Evolutionary conservation across 2,888 invertebrate genomes (phyloP), one percentile per base, ranked within the genome.

Genomic region (Drepanosiphum platanoidis): DNA sequence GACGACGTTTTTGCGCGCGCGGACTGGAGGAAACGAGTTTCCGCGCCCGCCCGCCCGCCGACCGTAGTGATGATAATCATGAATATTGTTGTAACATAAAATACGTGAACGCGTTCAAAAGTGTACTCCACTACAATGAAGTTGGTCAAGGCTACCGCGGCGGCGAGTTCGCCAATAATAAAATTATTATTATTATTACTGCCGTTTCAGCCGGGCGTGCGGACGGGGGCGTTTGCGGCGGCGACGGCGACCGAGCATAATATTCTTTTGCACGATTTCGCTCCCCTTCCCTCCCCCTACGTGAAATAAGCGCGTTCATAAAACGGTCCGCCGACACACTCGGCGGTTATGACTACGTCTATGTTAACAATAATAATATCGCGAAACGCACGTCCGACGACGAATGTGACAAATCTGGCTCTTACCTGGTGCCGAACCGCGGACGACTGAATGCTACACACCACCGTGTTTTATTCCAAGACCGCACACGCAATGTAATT

Each of bases 361-460:
- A 58, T 15, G 1, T 22, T 0, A 15, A 9, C 34, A 27, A 68
- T 32, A 46, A 46, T 13, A 32, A n/a, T 32, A 32, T 4, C 3
- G n/a, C n/a, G 52, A 18, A 18, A 52, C 18, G 61, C 27, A 52
- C 18, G 61, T 61, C 9, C 27, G 27, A 13, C 7, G 27, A 9
- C 61, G 27, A n/a, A 27, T 58, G 30, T 32, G 11, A 39, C 68
- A 4, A 71, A 61, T n/a, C n/a, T n/a, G n/a, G n/a, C 61, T 71
- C 81, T 81, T 72, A 81, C 81, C 81, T 72, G 71, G 39, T 58
- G 61, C 81, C 81, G 72, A n/a, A 81, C 61, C 18, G 81, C 71
- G 39, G 81, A 81, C 71, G 52, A 58, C 27, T 13, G 70, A 80
- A 27, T 34, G 34, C 15, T 80, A 68, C n/a, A n/a, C n/a, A n/a